These are phyloP conservation scores for Contarinia nasturtii DNA, from an alignment of 1,140 invertebrate genomes.

Conservation along the genomic window DNA sequence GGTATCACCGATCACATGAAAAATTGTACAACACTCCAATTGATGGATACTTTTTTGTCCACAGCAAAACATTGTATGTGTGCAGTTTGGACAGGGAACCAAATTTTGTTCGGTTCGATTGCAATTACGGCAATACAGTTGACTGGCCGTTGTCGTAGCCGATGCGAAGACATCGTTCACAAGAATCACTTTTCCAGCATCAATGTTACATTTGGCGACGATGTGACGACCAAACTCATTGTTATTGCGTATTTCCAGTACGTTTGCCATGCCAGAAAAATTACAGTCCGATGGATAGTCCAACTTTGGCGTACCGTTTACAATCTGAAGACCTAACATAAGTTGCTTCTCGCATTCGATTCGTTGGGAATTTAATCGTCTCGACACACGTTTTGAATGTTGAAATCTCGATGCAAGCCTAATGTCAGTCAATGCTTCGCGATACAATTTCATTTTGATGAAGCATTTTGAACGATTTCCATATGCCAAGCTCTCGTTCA, in stretches of 20 bases:
- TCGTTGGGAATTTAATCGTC: constrained; percentile 3
- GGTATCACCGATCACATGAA: neutral
- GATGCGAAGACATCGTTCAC: neutral
- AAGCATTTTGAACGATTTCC: constrained; percentile 25
- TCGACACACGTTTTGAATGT: constrained; percentile 12
- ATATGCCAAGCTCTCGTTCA: constrained; percentile 18
- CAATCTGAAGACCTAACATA: neutral
- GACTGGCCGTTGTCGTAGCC: neutral
- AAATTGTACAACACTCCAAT: neutral
- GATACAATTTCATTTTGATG: constrained; percentile 18
- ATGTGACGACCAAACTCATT: neutral
- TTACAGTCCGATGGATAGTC: neutral
- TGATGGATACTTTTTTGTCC: neutral
- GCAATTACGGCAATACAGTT: neutral
- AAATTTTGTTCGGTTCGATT: neutral
- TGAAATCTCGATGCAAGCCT: constrained; percentile 11
- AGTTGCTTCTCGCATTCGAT: neutral
- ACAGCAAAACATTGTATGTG: neutral
- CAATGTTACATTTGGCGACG: neutral
- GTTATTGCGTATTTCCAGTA: neutral
- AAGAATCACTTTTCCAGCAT: neutral
- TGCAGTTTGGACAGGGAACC: neutral
- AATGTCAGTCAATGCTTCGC: constrained; percentile 22
- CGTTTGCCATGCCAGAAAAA: neutral
- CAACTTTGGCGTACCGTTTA: neutral